A percentile compares a stretch with the other conserved stretches of the same genome.
Conservation (phyloP, 2,113 vertebrate species). For the Aix galericulata region DNA sequence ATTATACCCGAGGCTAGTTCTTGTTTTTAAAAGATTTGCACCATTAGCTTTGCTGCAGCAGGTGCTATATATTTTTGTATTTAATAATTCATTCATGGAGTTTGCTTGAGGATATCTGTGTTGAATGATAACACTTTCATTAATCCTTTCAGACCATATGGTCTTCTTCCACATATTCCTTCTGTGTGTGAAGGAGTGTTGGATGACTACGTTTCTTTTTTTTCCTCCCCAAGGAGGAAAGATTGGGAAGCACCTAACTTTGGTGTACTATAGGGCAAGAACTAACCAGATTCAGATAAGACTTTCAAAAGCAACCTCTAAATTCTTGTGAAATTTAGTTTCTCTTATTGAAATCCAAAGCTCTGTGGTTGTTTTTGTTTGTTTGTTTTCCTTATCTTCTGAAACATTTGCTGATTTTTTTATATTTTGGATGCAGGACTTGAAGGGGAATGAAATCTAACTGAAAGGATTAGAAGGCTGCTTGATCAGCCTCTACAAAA, state of each 20-base stretch:
- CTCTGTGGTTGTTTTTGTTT: background rate
- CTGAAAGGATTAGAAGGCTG: background rate
- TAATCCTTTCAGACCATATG: constrained; percentile 57
- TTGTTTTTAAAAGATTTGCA: constrained; percentile 55
- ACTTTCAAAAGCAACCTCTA: background rate
- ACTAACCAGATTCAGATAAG: background rate
- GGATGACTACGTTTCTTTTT: background rate
- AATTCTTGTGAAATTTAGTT: background rate
- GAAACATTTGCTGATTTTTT: fast-evolving
- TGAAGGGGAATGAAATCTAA: fast-evolving
- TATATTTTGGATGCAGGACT: background rate
- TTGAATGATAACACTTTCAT: constrained; percentile 54
- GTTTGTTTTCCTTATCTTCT: background rate
- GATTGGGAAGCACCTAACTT: background rate
- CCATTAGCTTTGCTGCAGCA: constrained; percentile 60
- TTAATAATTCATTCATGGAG: constrained; percentile 60
- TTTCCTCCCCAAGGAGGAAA: background rate
- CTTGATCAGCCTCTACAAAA: background rate
- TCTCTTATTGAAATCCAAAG: background rate
- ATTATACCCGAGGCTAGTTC: background rate
- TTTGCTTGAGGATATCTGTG: constrained; percentile 45
- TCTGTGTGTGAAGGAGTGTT: background rate
- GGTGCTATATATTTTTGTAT: constrained; percentile 57
- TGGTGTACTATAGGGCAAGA: background rate
- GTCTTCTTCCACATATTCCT: background rate